phyloP scores from a whole-genome alignment of 2,113 vertebrate species.

The Sula dactylatra region DNA sequence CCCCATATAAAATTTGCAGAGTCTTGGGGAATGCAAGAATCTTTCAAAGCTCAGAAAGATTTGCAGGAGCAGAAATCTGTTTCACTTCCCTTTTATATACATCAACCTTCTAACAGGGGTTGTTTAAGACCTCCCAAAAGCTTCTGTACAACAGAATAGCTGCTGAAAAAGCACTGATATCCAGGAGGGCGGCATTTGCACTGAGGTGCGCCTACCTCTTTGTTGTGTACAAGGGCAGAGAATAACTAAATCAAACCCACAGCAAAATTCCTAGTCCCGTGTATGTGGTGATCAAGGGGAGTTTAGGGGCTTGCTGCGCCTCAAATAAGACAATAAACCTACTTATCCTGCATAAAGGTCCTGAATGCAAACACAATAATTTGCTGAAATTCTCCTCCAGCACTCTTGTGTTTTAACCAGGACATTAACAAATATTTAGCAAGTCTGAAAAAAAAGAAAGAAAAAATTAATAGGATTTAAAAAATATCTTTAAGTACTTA shows the following conservation, averaged over 20 bases:
- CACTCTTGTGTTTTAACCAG: background rate
- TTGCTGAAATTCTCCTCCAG: background rate
- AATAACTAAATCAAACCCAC: background rate
- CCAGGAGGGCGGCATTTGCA: background rate
- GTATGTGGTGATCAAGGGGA: background rate
- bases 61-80: background rate
- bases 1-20: background rate
- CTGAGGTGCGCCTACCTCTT: background rate
- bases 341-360: background rate
- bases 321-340: background rate
- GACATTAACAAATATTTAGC: background rate
- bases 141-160: background rate
- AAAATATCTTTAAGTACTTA: conserved; percentile 1
- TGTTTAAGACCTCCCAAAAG: conserved; percentile 9
- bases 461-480: conserved; percentile 17
- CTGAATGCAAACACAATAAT: background rate
- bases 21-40: background rate
- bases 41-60: background rate
- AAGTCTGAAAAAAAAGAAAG: background rate
- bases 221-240: background rate
- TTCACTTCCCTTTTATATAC: background rate
- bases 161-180: background rate
- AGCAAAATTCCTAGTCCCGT: background rate
- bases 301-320: background rate
- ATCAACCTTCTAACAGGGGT: background rate